Conservation (phyloP, 1,140 invertebrate species). For the Saccostrea cuccullata region DNA sequence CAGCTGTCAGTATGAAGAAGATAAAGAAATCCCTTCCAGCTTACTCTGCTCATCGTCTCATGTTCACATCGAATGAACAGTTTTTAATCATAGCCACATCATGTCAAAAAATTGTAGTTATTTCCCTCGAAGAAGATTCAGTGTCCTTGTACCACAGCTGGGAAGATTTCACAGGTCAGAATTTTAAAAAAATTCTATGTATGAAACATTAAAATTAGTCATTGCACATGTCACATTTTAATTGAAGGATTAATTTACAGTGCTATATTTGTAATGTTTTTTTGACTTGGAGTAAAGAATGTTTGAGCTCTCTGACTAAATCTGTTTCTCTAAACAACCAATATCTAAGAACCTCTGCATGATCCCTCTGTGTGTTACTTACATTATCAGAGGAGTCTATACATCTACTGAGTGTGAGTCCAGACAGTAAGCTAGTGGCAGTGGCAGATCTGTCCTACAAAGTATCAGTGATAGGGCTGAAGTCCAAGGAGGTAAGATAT, state of each 20-base stretch:
- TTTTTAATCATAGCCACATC: slow-evolving; percentile 59
- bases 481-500: slow-evolving; percentile 50
- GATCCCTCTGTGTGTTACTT: too few species aligned
- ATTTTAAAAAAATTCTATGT: too few species aligned
- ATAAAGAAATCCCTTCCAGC: slow-evolving; percentile 30
- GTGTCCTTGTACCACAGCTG: slow-evolving; percentile 43
- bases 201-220: too few species aligned
- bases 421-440: slow-evolving; percentile 54
- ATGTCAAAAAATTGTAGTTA: slow-evolving; percentile 59
- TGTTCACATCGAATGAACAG: slow-evolving; percentile 55
- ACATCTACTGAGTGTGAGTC: slow-evolving; percentile 57
- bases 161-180: slow-evolving; percentile 32
- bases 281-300: too few species aligned
- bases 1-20: slow-evolving; percentile 49
- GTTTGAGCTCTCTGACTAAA: too few species aligned
- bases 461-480: slow-evolving; percentile 56
- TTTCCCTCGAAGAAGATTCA: slow-evolving; percentile 49
- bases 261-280: too few species aligned
- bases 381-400: slow-evolving; percentile 36
- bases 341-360: too few species aligned
- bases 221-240: too few species aligned
- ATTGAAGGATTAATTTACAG: too few species aligned
- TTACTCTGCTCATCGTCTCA: slow-evolving; percentile 60
- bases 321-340: too few species aligned
- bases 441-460: slow-evolving; percentile 50